Conservation (phyloP, 2,113 vertebrate species). For the Terrapene triunguis region DNA sequence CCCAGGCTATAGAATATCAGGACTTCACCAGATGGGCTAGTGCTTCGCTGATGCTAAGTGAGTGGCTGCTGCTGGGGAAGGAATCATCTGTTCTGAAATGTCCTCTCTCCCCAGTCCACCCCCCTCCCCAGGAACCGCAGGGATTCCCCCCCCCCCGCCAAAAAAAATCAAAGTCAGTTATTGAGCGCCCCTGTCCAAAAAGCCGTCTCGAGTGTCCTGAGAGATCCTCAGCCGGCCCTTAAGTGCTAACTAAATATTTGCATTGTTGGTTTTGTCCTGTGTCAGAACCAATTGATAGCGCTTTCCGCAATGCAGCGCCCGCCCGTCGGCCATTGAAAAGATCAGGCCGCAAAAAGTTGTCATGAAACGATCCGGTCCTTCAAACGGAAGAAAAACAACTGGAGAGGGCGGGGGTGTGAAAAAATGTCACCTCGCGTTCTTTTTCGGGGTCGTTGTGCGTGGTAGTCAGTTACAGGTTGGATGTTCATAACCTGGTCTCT, state of each 20-base stretch:
- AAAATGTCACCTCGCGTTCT: no score
- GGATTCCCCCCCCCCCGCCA: background rate
- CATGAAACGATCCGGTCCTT: background rate
- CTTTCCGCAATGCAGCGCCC: background rate
- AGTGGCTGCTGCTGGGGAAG: background rate
- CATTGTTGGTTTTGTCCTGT: background rate
- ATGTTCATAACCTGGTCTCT: no score
- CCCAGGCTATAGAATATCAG: conserved; percentile 14
- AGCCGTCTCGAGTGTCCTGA: background rate
- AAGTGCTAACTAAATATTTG: background rate
- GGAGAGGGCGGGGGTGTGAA: no score
- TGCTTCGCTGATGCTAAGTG: background rate
- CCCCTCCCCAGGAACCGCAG: background rate
- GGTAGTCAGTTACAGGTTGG: background rate
- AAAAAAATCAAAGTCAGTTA: conserved; percentile 49
- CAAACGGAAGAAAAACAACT: background rate
- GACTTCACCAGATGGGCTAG: conserved; percentile 45
- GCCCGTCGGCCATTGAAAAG: no score
- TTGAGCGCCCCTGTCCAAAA: background rate
- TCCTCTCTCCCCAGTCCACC: background rate
- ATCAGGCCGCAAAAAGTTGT: background rate
- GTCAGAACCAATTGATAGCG: background rate
- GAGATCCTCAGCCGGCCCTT: background rate
- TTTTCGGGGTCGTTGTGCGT: no score
- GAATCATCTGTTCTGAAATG: conserved; percentile 44